Evolutionary conservation across 2,113 vertebrate genomes (phyloP).

Genomic region (Callipepla squamata): DNA sequence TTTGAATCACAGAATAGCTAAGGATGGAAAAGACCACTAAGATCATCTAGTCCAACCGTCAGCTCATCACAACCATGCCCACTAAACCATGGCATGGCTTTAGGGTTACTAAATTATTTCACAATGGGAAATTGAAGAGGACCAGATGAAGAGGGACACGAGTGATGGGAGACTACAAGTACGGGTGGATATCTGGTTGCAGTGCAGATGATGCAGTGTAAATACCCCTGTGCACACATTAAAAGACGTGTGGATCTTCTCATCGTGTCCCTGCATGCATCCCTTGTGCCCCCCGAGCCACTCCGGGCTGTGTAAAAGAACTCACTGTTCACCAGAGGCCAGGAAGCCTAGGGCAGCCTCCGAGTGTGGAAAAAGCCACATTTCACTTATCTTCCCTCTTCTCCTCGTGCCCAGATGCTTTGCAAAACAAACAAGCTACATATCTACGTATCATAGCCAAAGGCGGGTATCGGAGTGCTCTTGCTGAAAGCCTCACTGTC

Average conservation of each 20-base stretch:
- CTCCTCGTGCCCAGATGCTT: background rate
- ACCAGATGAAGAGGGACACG: background rate
- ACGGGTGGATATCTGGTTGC: background rate
- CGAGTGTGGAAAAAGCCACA: conserved; percentile 32
- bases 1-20: too few species aligned
- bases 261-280: background rate
- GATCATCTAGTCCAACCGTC: too few species aligned
- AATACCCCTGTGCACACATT: background rate
- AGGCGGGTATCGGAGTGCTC: conserved; percentile 18
- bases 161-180: background rate
- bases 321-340: background rate
- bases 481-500: conserved; percentile 65
- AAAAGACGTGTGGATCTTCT: background rate
- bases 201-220: background rate
- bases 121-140: background rate
- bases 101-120: background rate
- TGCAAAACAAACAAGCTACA: conserved; percentile 65
- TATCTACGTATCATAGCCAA: conserved; percentile 55
- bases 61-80: too few species aligned
- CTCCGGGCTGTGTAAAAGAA: conserved; percentile 29
- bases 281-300: background rate
- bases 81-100: background rate
- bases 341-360: background rate
- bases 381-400: conserved; percentile 55
- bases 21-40: too few species aligned